These are phyloP conservation scores for Tortrix viridana DNA, from an alignment of 2,888 invertebrate species.

Conservation along the genomic window DNA sequence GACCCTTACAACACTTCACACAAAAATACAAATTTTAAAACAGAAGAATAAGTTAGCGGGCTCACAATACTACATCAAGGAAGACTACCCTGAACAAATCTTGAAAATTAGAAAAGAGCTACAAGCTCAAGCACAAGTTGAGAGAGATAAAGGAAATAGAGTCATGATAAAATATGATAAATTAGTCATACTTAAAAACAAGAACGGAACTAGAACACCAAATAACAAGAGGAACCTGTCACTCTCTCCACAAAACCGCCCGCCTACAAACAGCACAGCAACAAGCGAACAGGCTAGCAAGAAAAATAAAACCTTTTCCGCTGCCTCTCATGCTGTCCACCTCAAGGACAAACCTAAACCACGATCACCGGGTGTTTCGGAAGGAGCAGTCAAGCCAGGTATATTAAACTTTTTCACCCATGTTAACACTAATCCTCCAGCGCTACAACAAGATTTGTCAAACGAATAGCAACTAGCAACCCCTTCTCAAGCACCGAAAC, in stretches of 20 bases:
- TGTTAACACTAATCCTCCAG: background rate
- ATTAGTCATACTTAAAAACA: conserved; percentile 4
- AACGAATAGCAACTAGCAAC: conserved; percentile 4
- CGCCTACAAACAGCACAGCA: background rate
- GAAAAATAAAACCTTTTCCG: background rate
- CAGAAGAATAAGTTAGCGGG: background rate
- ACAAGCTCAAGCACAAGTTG: conserved; percentile 2
- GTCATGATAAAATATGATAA: background rate
- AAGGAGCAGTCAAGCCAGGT: background rate
- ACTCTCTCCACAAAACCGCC: background rate
- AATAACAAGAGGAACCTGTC: conserved; percentile 4
- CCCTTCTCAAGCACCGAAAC: conserved; percentile 1
- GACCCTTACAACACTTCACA: conserved; percentile 1
- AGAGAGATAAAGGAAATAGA: conserved; percentile 2
- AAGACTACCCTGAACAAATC: conserved; percentile 8
- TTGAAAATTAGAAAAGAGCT: conserved; percentile 12
- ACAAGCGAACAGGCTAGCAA: background rate
- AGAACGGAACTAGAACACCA: background rate
- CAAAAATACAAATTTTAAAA: conserved; percentile 2
- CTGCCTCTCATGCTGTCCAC: background rate
- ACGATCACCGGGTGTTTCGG: background rate
- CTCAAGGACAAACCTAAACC: background rate
- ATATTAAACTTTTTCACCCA: background rate
- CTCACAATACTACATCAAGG: conserved; percentile 5
- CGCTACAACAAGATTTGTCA: background rate